Percentiles rank a stretch among this genome's conserved stretches.
phyloP scores from a whole-genome alignment of 2,888 invertebrate genomes.

The Drosophila atroscutellata region DNA sequence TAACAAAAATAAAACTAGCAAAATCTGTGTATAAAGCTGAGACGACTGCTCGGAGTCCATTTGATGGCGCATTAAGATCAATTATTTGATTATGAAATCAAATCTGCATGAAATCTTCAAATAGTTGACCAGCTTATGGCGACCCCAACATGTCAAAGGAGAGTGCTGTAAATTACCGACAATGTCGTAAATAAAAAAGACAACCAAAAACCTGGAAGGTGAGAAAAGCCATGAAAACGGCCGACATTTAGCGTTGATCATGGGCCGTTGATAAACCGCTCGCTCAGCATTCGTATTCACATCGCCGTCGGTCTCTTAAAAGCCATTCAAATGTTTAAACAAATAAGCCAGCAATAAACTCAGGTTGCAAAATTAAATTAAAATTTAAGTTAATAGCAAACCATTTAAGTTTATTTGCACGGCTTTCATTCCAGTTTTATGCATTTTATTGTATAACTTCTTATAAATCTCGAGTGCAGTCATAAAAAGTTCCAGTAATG shows the following conservation, averaged over 20 bases:
- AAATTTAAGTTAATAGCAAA: slow-evolving; percentile 53
- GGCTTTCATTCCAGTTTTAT: slow-evolving; percentile 34
- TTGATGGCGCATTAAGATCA: slow-evolving; percentile 84
- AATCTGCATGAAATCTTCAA: slow-evolving; percentile 82
- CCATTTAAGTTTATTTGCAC: slow-evolving; percentile 60
- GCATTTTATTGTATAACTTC: background rate
- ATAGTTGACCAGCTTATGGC: slow-evolving; percentile 67
- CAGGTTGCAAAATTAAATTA: slow-evolving; percentile 67
- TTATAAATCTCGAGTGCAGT: background rate
- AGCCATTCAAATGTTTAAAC: slow-evolving; percentile 46
- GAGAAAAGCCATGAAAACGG: slow-evolving; percentile 48
- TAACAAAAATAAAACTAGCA: slow-evolving; percentile 8
- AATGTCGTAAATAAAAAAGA: slow-evolving; percentile 13
- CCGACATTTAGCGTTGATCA: slow-evolving; percentile 56
- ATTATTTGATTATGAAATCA: slow-evolving; percentile 84
- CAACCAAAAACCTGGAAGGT: slow-evolving; percentile 39
- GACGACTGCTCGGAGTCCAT: slow-evolving; percentile 47
- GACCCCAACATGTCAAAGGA: slow-evolving; percentile 63
- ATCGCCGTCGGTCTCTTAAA: slow-evolving; percentile 30
- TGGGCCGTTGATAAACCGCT: slow-evolving; percentile 60
- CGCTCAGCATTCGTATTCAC: slow-evolving; percentile 38
- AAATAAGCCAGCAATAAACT: slow-evolving; percentile 51
- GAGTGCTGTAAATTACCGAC: slow-evolving; percentile 56
- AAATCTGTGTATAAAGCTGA: slow-evolving; percentile 10
- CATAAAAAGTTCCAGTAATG: background rate